A percentile compares a stretch with the other conserved stretches of the same genome.
These are phyloP conservation scores for Nanorana parkeri DNA, from an alignment of 2,113 vertebrate species.

Conservation along the genomic window DNA sequence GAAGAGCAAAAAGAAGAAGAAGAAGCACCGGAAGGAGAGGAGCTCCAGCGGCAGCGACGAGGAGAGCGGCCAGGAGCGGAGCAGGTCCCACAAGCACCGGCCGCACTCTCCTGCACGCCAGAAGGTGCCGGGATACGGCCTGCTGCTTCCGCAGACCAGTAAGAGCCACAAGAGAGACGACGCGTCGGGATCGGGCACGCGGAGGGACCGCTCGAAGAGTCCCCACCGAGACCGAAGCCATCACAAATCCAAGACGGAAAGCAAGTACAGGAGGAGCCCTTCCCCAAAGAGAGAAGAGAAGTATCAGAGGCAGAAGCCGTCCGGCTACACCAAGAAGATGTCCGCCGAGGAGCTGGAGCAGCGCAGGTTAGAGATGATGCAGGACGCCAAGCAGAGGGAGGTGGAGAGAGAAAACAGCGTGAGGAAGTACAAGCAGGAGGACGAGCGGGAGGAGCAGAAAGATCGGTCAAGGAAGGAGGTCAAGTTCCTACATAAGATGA, in stretches of 20 bases:
- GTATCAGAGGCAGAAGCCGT: slow-evolving; percentile 68
- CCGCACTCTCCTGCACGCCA: slow-evolving; percentile 63
- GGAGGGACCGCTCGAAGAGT: slow-evolving; percentile 64
- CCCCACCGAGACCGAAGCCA: slow-evolving; percentile 68
- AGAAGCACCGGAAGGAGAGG: slow-evolving; percentile 81
- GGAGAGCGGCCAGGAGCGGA: background rate
- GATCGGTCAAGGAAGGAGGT: slow-evolving; percentile 75
- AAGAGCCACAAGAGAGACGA: slow-evolving; percentile 58
- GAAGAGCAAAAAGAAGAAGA: slow-evolving; percentile 83
- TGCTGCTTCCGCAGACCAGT: slow-evolving; percentile 78
- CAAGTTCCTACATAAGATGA: slow-evolving; percentile 91
- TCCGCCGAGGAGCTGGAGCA: slow-evolving; percentile 86
- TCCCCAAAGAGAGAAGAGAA: slow-evolving; percentile 72
- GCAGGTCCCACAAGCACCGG: slow-evolving; percentile 71
- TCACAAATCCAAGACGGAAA: slow-evolving; percentile 64
- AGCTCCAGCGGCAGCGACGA: slow-evolving; percentile 78
- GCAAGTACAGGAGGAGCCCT: slow-evolving; percentile 72
- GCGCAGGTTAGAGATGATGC: slow-evolving; percentile 89
- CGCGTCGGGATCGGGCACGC: too few species aligned
- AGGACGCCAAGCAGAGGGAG: slow-evolving; percentile 87
- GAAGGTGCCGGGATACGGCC: slow-evolving; percentile 81
- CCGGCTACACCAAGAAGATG: slow-evolving; percentile 82
- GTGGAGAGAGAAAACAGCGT: slow-evolving; percentile 85
- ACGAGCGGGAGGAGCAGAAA: slow-evolving; percentile 79
- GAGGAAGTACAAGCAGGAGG: slow-evolving; percentile 80